Evolutionary conservation across 2,113 vertebrate genomes (phyloP).

Genomic region (Psilopogon haemacephalus): DNA sequence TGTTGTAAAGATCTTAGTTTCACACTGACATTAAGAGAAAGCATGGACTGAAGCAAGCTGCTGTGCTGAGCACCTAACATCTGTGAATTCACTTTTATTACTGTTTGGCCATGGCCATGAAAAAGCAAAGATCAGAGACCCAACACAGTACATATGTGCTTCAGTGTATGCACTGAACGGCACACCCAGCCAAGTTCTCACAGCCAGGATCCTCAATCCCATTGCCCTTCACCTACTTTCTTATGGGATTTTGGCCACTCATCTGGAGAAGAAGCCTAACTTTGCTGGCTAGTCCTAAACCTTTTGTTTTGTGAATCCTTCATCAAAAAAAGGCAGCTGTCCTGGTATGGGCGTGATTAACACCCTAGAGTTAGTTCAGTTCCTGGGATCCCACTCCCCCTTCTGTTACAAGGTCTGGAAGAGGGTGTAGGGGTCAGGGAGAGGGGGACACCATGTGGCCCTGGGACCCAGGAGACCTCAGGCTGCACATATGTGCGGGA

Average conservation of each 20-base stretch:
- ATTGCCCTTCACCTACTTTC: background rate
- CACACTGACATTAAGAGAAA: background rate
- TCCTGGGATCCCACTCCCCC: too few relatives aligned
- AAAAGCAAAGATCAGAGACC: background rate
- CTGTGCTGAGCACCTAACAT: background rate
- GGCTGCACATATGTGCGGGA: too few relatives aligned
- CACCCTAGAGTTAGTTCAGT: too few relatives aligned
- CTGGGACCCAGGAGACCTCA: too few relatives aligned
- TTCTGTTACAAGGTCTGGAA: too few relatives aligned
- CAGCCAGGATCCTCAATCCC: too few relatives aligned
- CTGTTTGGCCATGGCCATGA: fast-evolving
- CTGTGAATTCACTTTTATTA: background rate
- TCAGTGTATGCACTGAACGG: background rate
- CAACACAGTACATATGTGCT: fast-evolving
- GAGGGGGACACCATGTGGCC: too few relatives aligned
- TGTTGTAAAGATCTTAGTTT: background rate
- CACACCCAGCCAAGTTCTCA: fast-evolving
- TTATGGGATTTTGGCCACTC: background rate
- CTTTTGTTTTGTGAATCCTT: background rate
- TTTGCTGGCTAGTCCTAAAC: background rate
- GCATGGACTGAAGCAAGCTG: fast-evolving
- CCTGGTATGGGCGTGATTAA: too few relatives aligned
- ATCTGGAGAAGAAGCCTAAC: background rate
- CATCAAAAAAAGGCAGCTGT: background rate
- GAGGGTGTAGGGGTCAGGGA: too few relatives aligned